Percentiles rank a stretch among this genome's conserved stretches.
These are phyloP conservation scores for Brachypteracias leptosomus DNA, from an alignment of 2,113 vertebrate species.

Conservation along the genomic window DNA sequence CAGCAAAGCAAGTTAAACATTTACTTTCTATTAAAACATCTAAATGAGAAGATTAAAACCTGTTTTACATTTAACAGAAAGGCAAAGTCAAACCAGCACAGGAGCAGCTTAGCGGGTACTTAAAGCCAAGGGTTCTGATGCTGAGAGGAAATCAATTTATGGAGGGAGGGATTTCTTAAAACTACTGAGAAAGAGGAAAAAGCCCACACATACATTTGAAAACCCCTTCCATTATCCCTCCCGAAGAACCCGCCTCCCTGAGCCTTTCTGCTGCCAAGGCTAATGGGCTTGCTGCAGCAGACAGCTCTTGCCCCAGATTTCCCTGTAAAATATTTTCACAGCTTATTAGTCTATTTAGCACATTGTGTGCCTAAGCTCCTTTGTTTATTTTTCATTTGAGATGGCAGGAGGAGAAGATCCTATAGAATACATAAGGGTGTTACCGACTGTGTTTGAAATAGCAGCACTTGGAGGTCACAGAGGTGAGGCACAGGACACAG, in stretches of 20 bases:
- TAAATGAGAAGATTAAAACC: slow-evolving; percentile 77
- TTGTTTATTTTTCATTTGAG: slow-evolving; percentile 39
- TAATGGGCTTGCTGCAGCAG: slow-evolving; percentile 51
- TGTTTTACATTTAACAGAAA: slow-evolving; percentile 66
- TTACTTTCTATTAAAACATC: slow-evolving; percentile 74
- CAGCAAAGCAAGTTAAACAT: slow-evolving; percentile 69
- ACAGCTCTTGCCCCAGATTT: slow-evolving; percentile 69
- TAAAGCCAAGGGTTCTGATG: slow-evolving; percentile 12
- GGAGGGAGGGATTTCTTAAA: slow-evolving; percentile 64
- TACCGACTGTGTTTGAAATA: background rate
- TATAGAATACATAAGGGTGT: background rate
- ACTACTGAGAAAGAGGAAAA: slow-evolving; percentile 45
- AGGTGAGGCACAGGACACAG: background rate
- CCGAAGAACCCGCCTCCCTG: slow-evolving; percentile 22
- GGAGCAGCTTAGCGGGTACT: background rate
- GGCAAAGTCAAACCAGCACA: slow-evolving; percentile 51
- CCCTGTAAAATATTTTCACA: slow-evolving; percentile 61
- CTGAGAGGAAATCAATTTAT: slow-evolving; percentile 59
- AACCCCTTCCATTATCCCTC: slow-evolving; percentile 68
- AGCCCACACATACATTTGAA: background rate
- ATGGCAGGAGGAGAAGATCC: background rate
- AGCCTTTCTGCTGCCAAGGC: slow-evolving; percentile 60
- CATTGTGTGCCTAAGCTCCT: background rate
- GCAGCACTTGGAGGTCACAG: background rate
- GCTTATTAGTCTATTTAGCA: slow-evolving; percentile 60